phyloP scores from a whole-genome alignment of 2,113 vertebrate species.

The Circaetus cinerascens region DNA sequence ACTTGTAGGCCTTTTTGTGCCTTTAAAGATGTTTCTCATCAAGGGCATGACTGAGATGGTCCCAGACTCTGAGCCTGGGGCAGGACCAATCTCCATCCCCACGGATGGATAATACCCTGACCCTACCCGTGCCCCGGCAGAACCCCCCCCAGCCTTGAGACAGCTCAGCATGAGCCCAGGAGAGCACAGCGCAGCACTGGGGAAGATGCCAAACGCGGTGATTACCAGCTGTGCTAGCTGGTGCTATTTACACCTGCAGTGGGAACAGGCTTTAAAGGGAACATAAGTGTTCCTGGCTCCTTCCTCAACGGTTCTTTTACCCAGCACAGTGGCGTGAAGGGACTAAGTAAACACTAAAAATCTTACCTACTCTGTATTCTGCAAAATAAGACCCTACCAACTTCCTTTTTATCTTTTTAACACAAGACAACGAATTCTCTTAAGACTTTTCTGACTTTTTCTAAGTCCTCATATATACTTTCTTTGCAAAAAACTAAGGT shows the following conservation, averaged over 20 bases:
- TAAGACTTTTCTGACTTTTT: slow-evolving; percentile 1
- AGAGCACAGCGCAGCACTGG: not conserved
- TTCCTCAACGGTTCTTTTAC: not conserved
- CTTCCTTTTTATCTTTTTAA: slow-evolving; percentile 13
- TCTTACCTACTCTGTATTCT: not conserved
- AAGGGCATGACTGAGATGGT: not conserved
- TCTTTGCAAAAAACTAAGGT: not conserved
- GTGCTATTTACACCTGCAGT: not conserved
- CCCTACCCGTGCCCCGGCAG: not conserved
- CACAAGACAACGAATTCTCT: not conserved
- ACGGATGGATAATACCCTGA: not conserved
- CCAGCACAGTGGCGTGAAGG: not conserved
- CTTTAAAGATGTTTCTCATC: not conserved
- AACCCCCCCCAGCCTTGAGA: not conserved
- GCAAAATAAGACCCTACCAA: not conserved
- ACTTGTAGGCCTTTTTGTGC: not conserved
- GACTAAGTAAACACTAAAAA: not conserved
- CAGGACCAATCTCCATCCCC: not conserved
- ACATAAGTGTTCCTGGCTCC: not conserved
- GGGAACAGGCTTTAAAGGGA: not conserved
- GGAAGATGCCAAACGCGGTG: not conserved
- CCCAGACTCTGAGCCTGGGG: not conserved
- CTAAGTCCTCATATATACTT: not conserved
- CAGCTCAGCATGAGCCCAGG: not conserved
- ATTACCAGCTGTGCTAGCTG: not conserved